phyloP scores from a whole-genome alignment of 2,797 vertebrate genomes.

The Ctenopoma kingsleyae region DNA sequence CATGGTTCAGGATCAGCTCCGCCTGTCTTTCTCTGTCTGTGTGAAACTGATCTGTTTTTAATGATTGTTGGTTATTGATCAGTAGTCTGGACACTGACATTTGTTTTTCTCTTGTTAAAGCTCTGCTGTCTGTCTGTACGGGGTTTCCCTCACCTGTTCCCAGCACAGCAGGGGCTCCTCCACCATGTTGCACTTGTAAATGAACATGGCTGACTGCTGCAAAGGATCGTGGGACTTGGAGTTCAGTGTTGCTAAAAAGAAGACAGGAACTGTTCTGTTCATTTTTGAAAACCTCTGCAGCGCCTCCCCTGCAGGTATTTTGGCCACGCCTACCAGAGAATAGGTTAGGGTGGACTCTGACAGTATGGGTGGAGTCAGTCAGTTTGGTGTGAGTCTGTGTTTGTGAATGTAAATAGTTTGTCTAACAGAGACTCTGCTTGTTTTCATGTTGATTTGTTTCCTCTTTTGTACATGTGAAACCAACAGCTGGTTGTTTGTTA shows the following conservation, averaged over 20 bases:
- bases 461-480: conserved; percentile 70
- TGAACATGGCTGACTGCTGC: conserved; percentile 33
- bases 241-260: conserved; percentile 25
- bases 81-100: background rate
- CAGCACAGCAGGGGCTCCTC: conserved; percentile 19
- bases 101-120: background rate
- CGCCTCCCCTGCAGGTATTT: conserved; percentile 28
- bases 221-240: conserved; percentile 56
- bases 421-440: conserved; percentile 57
- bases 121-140: conserved; percentile 3
- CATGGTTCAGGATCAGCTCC: too few species aligned
- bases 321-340: conserved; percentile 20
- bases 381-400: conserved; percentile 19
- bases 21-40: background rate
- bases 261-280: conserved; percentile 29
- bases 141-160: conserved; percentile 24
- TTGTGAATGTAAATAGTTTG: conserved; percentile 82
- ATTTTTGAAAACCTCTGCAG: conserved; percentile 36
- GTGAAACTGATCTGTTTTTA: background rate
- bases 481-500: conserved; percentile 38
- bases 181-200: conserved; percentile 6
- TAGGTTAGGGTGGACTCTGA: conserved; percentile 48
- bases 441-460: conserved; percentile 52
- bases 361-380: conserved; percentile 19
- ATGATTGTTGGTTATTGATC: conserved; percentile 16